Conservation (phyloP, 2,888 invertebrate species). For the Aporophyla nigra region DNA sequence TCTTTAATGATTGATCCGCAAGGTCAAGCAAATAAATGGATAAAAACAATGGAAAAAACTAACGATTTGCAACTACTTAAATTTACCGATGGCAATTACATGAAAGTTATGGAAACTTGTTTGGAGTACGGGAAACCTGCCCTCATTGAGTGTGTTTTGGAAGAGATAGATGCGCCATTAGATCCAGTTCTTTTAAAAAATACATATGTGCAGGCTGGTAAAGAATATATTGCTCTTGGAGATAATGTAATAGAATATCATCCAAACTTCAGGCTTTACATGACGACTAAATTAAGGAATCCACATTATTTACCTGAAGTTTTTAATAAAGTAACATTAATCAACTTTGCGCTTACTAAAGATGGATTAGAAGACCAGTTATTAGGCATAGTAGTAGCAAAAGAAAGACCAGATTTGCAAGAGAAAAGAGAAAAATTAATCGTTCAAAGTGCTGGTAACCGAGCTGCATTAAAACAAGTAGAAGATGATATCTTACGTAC, state of each 20-base stretch:
- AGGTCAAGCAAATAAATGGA: constrained; percentile 96
- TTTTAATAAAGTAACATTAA: constrained; percentile 95
- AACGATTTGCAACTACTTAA: constrained; percentile 93
- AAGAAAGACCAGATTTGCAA: constrained; percentile 96
- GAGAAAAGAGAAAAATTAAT: constrained; percentile 95
- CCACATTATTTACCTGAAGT: constrained; percentile 96
- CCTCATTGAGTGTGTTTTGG: constrained; percentile 94
- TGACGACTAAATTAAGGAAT: constrained; percentile 95
- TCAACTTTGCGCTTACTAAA: constrained; percentile 96
- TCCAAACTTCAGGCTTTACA: constrained; percentile 94
- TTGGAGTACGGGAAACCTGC: constrained; percentile 95
- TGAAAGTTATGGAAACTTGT: constrained; percentile 94
- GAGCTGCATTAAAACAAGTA: constrained; percentile 95
- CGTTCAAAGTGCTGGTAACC: constrained; percentile 95
- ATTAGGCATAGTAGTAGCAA: constrained; percentile 95
- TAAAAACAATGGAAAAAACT: constrained; percentile 95
- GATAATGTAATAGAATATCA: constrained; percentile 95
- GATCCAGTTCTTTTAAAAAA: constrained; percentile 94
- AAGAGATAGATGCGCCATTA: constrained; percentile 94
- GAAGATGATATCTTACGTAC: constrained; percentile 97
- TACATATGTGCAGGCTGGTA: constrained; percentile 94
- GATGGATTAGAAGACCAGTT: constrained; percentile 96
- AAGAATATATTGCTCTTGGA: constrained; percentile 94
- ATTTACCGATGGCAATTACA: constrained; percentile 94
- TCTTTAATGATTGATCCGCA: constrained; percentile 96